These are phyloP conservation scores for Sinopyrophorus schimmeli DNA, from an alignment of 2,888 invertebrate genomes.

Conservation along the genomic window DNA sequence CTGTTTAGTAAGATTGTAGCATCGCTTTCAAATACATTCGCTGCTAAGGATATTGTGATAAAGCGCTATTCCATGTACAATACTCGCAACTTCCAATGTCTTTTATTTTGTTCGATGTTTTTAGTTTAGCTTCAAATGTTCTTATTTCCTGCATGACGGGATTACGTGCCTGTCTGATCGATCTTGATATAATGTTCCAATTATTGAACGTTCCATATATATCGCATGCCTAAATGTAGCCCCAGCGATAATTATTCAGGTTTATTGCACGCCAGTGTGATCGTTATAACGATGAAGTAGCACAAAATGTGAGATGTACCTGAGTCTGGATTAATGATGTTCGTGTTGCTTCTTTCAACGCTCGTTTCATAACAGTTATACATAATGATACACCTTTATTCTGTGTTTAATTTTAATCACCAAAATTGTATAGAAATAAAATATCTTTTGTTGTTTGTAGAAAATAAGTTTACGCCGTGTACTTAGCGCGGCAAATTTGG, in stretches of 20 bases:
- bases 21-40: slow-evolving; percentile 19
- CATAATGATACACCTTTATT: slow-evolving; percentile 16
- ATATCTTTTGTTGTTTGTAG: slow-evolving; percentile 5
- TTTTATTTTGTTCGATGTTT: slow-evolving; percentile 8
- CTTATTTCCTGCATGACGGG: slow-evolving; percentile 1
- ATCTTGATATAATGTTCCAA: slow-evolving; percentile 45
- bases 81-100: slow-evolving; percentile 1
- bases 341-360: slow-evolving; percentile 21
- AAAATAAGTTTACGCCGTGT: slow-evolving; percentile 13
- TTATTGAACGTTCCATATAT: slow-evolving; percentile 42
- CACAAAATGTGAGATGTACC: slow-evolving; percentile 25
- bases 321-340: slow-evolving; percentile 25
- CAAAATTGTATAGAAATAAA: neutral
- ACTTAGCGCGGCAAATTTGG: slow-evolving; percentile 21
- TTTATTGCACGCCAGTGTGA: slow-evolving; percentile 45
- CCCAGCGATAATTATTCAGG: slow-evolving; percentile 43
- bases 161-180: slow-evolving; percentile 32
- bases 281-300: slow-evolving; percentile 45
- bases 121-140: slow-evolving; percentile 8
- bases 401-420: slow-evolving; percentile 5
- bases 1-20: slow-evolving; percentile 46
- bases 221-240: slow-evolving; percentile 34
- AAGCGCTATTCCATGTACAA: neutral
- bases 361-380: slow-evolving; percentile 11
- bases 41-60: neutral